Conservation (phyloP, 1,140 invertebrate species). For the Drosophila mauritiana region DNA sequence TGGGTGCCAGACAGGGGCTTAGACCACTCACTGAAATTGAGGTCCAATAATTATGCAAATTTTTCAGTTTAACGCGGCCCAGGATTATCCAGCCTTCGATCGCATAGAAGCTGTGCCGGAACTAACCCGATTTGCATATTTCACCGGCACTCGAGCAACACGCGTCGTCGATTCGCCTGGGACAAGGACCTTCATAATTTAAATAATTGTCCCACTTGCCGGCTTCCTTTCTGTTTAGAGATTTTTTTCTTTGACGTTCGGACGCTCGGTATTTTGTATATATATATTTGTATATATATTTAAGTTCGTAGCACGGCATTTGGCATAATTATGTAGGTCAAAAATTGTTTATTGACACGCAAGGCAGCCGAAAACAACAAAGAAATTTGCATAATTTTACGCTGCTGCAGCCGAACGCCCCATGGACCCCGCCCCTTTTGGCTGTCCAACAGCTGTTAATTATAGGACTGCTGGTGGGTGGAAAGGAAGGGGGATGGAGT, state of each 20-base stretch:
- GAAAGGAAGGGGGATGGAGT: conserved; percentile 6
- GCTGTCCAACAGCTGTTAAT: conserved; percentile 76
- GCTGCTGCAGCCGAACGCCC: conserved; percentile 42
- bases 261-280: not conserved
- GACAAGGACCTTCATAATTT: conserved; percentile 78
- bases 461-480: conserved; percentile 41
- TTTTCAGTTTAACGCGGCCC: conserved; percentile 42
- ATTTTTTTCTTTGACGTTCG: conserved; percentile 38
- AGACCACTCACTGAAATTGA: conserved; percentile 37
- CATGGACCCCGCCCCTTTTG: not conserved
- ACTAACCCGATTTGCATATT: conserved; percentile 77
- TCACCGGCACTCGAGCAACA: conserved; percentile 68
- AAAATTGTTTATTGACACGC: conserved; percentile 84
- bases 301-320: conserved; percentile 63
- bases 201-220: conserved; percentile 83
- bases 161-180: conserved; percentile 51
- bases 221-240: conserved; percentile 80
- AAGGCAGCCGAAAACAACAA: conserved; percentile 70
- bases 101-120: conserved; percentile 77
- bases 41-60: conserved; percentile 81
- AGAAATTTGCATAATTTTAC: conserved; percentile 83
- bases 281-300: conserved; percentile 32
- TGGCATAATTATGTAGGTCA: conserved; percentile 84
- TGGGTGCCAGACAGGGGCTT: conserved; percentile 58
- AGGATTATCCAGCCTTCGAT: conserved; percentile 66